These are phyloP conservation scores for Malthinus flaveolus DNA, from an alignment of 2,888 invertebrate species.

Conservation along the genomic window DNA sequence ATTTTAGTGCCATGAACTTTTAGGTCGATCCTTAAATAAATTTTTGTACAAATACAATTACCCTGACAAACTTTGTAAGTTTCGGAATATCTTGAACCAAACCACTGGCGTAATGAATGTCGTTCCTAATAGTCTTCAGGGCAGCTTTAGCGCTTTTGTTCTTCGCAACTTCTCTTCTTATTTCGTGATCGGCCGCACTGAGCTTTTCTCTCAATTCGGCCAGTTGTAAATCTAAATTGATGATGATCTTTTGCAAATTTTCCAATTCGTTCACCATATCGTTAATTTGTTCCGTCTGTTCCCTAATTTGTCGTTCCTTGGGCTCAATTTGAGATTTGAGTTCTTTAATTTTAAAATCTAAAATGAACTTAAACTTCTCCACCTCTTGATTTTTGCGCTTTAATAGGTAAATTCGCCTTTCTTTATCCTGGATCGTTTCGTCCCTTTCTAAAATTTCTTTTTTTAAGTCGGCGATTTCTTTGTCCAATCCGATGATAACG, in stretches of 20 bases:
- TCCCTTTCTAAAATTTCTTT: constrained; percentile 86
- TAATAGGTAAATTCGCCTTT: constrained; percentile 80
- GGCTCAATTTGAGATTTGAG: constrained; percentile 82
- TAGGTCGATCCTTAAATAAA: too few species aligned
- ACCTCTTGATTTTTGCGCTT: constrained; percentile 85
- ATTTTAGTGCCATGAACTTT: too few species aligned
- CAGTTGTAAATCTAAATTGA: constrained; percentile 69
- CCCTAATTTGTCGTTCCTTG: constrained; percentile 80
- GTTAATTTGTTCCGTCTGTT: constrained; percentile 77
- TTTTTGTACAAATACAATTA: constrained; percentile 48
- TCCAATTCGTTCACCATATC: constrained; percentile 85
- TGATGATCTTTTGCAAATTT: constrained; percentile 74
- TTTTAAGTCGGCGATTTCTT: constrained; percentile 78
- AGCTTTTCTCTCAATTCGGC: constrained; percentile 79
- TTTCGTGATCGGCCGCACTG: constrained; percentile 70
- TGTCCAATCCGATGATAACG: constrained; percentile 72
- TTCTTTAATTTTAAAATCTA: constrained; percentile 88
- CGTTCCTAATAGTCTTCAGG: constrained; percentile 76
- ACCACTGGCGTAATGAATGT: constrained; percentile 78
- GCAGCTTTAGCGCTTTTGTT: constrained; percentile 65
- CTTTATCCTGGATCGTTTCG: constrained; percentile 81
- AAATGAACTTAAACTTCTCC: constrained; percentile 88
- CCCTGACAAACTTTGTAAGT: constrained; percentile 61
- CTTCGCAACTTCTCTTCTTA: constrained; percentile 65
- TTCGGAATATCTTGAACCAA: constrained; percentile 76